Percentiles rank a stretch among this genome's conserved stretches.
phyloP scores from a whole-genome alignment of 2,113 vertebrate species.

The Cromileptes altivelis region DNA sequence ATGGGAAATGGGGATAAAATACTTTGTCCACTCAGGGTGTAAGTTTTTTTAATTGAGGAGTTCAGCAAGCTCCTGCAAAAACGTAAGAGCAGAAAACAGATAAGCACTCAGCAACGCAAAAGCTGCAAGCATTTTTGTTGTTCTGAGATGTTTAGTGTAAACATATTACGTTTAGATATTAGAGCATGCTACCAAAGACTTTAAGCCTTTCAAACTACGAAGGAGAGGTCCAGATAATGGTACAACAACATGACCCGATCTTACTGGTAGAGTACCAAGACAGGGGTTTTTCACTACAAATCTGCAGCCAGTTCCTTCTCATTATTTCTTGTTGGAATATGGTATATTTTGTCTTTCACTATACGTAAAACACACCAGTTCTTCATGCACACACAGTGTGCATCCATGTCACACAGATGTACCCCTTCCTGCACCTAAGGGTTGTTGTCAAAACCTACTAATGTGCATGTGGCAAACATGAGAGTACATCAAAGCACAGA shows the following conservation, averaged over 20 bases:
- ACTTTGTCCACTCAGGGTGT: no score
- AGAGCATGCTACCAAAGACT: not conserved
- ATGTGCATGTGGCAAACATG: slow-evolving; percentile 56
- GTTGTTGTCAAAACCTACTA: slow-evolving; percentile 48
- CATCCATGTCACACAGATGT: slow-evolving; percentile 7
- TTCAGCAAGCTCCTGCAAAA: no score
- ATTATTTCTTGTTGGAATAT: not conserved
- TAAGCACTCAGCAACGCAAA: no score
- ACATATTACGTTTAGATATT: not conserved
- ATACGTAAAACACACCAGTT: not conserved
- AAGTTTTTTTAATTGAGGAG: no score
- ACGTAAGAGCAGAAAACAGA: no score
- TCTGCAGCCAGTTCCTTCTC: not conserved
- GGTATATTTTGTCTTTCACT: slow-evolving; percentile 6
- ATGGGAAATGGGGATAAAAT: no score
- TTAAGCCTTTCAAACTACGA: not conserved
- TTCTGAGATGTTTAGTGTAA: not conserved
- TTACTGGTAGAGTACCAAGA: not conserved
- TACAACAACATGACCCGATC: not conserved
- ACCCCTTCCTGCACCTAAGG: slow-evolving; percentile 22
- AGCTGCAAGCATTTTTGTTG: not conserved
- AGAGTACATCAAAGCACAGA: slow-evolving; percentile 56
- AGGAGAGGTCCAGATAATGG: not conserved
- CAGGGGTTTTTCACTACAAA: not conserved
- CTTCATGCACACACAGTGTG: not conserved